Evolutionary conservation across 2,113 vertebrate genomes (phyloP).

Genomic region (Ctenomys sociabilis): DNA sequence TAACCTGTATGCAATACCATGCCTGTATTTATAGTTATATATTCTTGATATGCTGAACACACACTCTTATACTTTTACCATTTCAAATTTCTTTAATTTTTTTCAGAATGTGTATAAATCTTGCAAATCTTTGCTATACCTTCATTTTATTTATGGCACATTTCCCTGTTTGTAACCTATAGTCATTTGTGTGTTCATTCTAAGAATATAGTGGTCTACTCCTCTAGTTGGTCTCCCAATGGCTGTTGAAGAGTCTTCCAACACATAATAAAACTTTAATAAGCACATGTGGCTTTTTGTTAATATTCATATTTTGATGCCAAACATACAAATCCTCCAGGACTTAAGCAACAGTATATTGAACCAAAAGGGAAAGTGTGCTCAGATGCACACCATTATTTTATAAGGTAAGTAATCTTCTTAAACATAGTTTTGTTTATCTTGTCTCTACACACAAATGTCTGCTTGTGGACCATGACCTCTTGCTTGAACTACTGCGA

Average conservation of each 20-base stretch:
- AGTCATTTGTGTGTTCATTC: background rate
- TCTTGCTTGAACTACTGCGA: background rate
- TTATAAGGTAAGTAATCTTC: background rate
- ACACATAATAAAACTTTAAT: background rate
- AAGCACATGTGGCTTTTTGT: background rate
- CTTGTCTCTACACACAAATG: background rate
- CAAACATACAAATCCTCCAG: background rate
- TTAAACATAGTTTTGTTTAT: background rate
- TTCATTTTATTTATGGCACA: background rate
- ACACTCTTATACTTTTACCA: background rate
- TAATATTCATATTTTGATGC: background rate
- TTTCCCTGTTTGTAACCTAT: background rate
- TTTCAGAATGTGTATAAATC: background rate
- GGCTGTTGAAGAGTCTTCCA: background rate
- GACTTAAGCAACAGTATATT: too few relatives aligned
- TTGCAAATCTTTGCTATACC: background rate
- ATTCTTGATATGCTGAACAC: background rate
- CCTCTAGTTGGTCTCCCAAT: background rate
- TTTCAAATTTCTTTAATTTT: background rate
- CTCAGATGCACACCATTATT: background rate
- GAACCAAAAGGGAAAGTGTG: background rate
- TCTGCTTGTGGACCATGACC: too few relatives aligned
- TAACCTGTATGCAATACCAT: background rate
- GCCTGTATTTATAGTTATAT: background rate
- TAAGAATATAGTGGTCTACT: background rate